Evolutionary conservation across 92 coral and sea anemone species (phyloP), one percentile per base, ranked within the genome.

Genomic region (Metridium senile): DNA sequence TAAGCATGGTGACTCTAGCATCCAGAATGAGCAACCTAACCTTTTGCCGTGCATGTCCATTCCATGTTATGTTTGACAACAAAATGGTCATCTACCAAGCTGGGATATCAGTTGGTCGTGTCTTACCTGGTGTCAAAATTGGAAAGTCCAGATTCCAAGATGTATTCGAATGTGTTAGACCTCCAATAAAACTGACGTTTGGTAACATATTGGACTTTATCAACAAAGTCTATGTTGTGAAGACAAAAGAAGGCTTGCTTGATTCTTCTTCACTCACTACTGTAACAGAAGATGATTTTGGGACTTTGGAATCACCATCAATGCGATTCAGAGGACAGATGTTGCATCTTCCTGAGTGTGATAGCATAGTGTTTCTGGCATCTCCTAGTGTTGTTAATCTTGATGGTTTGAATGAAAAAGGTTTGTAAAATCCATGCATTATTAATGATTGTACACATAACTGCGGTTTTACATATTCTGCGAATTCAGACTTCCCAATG

Each of bases 301-400:
- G 89, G 21, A 77, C 63, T 16, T 71, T 95, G 63, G 99, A 95
- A 69, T 95, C 91, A 0, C 99, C 99, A 13, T 93, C 99, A 1
- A 95, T 95, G 99, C 77, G 99, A 23, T 95, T 95, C 87, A 90
- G 88, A 76, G 99, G 99, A 34, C 99, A 95, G 76, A 95, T 95
- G 99, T 62, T 92, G 35, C 88, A 95, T 81, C 91, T 95, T 72
- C 97, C 97, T 29, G 99, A 95, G 70, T 80, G 90, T 57, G 95
- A 92, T 54, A 92, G 97, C 74, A 82, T 92, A 23, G 81, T 93
- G 84, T 95, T 87, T 75, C 93, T 95, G 17, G 94, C 98, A 32
- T 87, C 99, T 4, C 99, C 99, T 33, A 95, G 97, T 88, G 99
- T 95, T 45, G 88, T 95, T 26, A 95, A 92, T 77, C 79, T 95